Conservation (phyloP, 2,113 vertebrate species). For the Heterotilapia buettikoferi region DNA sequence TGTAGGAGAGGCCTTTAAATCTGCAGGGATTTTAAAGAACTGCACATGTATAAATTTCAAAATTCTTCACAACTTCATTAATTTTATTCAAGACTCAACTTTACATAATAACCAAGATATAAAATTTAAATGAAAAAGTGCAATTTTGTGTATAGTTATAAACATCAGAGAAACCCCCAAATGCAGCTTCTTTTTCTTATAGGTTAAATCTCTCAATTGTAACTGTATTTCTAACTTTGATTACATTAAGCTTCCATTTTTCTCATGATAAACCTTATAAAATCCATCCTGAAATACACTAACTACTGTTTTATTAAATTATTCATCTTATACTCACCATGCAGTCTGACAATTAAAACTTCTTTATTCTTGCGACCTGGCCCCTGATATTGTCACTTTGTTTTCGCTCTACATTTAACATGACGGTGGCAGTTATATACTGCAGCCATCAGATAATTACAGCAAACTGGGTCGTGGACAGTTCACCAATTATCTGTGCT, state of each 20-base stretch:
- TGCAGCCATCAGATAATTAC: constrained; percentile 34
- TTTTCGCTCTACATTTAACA: constrained; percentile 12
- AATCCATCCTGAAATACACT: not conserved
- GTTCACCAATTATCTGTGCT: constrained; percentile 10
- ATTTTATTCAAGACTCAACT: not conserved
- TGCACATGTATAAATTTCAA: not conserved
- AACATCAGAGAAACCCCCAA: fast-evolving
- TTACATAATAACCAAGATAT: not conserved
- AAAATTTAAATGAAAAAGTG: not conserved
- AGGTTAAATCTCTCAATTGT: not conserved
- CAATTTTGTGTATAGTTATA: not conserved
- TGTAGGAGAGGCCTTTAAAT: not conserved
- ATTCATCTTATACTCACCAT: not conserved
- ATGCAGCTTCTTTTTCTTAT: not conserved
- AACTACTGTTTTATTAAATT: not conserved
- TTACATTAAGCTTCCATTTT: fast-evolving
- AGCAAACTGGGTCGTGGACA: constrained; percentile 30
- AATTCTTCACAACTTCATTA: not conserved
- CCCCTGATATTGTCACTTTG: not conserved
- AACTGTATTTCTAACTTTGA: not conserved
- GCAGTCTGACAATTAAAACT: not conserved
- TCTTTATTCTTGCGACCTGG: not conserved
- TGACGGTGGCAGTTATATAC: not conserved
- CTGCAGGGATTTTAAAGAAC: not conserved
- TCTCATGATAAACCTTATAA: not conserved